Percentiles rank a stretch among this genome's conserved stretches.
Conservation (phyloP, 2,113 vertebrate genomes). For the Pseudorasbora parva region DNA sequence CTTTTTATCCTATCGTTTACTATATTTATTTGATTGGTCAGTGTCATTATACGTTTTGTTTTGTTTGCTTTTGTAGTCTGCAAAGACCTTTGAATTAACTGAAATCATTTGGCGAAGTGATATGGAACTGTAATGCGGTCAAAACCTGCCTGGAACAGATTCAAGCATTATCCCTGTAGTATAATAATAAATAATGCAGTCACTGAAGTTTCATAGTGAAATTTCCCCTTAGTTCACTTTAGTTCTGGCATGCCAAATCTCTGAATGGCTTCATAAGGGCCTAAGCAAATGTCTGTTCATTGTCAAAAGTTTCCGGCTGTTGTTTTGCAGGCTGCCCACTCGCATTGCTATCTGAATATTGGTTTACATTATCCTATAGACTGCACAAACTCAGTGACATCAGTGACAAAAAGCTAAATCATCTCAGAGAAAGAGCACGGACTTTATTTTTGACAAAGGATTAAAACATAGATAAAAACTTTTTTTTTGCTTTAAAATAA, state of each 20-base stretch:
- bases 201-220: neutral
- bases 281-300: neutral
- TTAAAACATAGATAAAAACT: neutral
- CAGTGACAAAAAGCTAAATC: neutral
- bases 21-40: no score
- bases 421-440: neutral
- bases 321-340: conserved; percentile 8
- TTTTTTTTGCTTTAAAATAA: neutral
- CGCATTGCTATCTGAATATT: neutral
- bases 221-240: neutral
- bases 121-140: no score
- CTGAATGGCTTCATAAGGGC: neutral
- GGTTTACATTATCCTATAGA: neutral
- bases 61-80: no score
- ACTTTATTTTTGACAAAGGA: neutral
- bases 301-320: conserved; percentile 11
- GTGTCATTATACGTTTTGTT: no score
- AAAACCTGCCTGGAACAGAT: no score
- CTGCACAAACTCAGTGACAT: neutral
- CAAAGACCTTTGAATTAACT: no score
- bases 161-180: no score
- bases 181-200: neutral
- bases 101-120: no score
- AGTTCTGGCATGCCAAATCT: neutral
- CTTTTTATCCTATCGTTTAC: no score